Evolutionary conservation across 2,113 vertebrate species (phyloP).

Genomic region (Xiphorhynchus elegans): DNA sequence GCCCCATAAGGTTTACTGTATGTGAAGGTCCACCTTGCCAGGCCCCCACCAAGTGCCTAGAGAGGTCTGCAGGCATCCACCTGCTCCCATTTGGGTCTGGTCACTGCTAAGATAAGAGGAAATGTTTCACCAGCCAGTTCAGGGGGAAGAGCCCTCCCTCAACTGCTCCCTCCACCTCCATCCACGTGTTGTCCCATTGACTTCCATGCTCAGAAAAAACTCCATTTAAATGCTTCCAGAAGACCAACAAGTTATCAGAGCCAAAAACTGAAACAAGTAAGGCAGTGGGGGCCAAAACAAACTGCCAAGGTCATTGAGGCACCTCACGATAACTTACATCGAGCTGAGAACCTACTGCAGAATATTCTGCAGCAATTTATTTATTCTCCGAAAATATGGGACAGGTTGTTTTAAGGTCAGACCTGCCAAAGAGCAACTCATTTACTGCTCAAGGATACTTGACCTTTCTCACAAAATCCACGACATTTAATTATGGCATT

Average conservation of each 20-base stretch:
- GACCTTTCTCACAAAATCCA: background rate
- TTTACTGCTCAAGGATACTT: background rate
- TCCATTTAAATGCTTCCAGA: background rate
- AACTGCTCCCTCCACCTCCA: accelerated
- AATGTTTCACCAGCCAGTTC: background rate
- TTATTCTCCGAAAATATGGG: background rate
- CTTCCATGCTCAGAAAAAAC: background rate
- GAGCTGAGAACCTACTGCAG: accelerated
- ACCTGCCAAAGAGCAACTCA: background rate
- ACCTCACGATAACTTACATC: background rate
- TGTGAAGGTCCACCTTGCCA: background rate
- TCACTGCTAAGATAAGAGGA: background rate
- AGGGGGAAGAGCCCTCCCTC: background rate
- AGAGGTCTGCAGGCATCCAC: background rate
- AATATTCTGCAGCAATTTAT: background rate
- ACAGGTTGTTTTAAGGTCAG: background rate
- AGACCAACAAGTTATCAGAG: background rate
- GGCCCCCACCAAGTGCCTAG: background rate
- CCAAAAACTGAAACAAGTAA: background rate
- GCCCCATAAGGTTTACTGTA: background rate
- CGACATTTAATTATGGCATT: accelerated
- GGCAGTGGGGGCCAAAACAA: background rate
- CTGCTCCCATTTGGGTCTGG: background rate
- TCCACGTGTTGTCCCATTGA: accelerated
- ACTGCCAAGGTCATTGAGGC: background rate